Evolutionary conservation across 2,113 vertebrate genomes (phyloP).

Genomic region (Aptenodytes forsteri): DNA sequence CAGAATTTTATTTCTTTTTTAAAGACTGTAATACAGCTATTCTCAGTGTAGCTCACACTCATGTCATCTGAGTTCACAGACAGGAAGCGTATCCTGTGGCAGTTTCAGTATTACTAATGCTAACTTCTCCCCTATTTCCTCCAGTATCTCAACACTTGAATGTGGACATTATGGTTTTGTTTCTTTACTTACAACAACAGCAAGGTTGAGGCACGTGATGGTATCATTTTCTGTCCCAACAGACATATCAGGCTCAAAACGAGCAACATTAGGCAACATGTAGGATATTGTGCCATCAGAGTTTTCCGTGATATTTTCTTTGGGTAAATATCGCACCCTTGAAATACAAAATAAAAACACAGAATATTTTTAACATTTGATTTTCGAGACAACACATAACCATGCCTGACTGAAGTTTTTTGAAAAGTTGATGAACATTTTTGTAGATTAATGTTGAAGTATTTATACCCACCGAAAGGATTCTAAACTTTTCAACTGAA

Average conservation of each 20-base stretch:
- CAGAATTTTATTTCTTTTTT: background rate
- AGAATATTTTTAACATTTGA: background rate
- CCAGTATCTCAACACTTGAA: background rate
- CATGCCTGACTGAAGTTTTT: background rate
- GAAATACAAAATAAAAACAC: background rate
- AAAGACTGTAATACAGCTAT: background rate
- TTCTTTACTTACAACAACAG: conserved; percentile 84
- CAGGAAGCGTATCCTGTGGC: background rate
- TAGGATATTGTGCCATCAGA: conserved; percentile 79
- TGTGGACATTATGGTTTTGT: background rate
- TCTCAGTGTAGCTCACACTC: background rate
- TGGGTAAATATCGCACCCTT: conserved; percentile 87
- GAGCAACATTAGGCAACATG: conserved; percentile 76
- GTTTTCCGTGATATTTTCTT: conserved; percentile 79
- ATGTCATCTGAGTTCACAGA: background rate
- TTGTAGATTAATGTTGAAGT: background rate
- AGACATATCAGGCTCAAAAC: conserved; percentile 84
- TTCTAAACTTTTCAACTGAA: background rate
- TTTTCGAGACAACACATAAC: background rate
- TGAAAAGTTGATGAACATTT: background rate
- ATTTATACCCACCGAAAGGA: background rate
- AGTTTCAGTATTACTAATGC: background rate
- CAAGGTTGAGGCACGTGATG: conserved; percentile 85
- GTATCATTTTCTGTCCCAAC: conserved; percentile 84
- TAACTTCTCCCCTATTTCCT: background rate